Base-by-base conservation (phyloP, 2,888 invertebrate genomes). In the Willowsia nigromaculata region DNA sequence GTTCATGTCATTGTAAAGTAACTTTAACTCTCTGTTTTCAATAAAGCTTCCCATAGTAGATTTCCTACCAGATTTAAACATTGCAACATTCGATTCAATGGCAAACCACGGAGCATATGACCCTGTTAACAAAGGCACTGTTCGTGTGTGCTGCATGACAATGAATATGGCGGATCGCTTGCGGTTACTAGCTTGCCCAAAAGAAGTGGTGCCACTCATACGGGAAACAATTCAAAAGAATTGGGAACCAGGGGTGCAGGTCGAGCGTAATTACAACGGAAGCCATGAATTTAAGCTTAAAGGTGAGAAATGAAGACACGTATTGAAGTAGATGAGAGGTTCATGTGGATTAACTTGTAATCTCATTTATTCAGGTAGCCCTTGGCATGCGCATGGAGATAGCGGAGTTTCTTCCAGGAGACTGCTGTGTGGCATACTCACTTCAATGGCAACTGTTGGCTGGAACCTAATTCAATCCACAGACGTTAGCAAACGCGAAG, bases 161-260 rank as follows among this genome's bases (percentile, higher is more conserved):
- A 76, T 91, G 85, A 90, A 90, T 25, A 90, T 90, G 90, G 71
- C 25, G 4, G 91, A 91, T 71, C 68, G 90, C 0, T 56, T 91
- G 9, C 90, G 91, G 0, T 68, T 90, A 0, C 85, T 90, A 37
- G 90, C 86, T 7, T 65, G 88, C 18, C 90, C 90, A 0, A 50
- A 30, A 13, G 85, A 89, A 50, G 9, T 91, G 9, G 88, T 88
- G 18, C 53, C 85, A 13, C 1, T 33, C 0, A 56, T 91, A 0
- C 78, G 91, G 0, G 71, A 88, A 40, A 40, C 76, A 0, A 89
- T 91, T 59, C 25, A 81, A 15, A 18, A 13, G 11, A 25, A 76
- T 11, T 91, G 90, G 91, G 88, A 86, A n/a, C n/a, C n/a, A 7
- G 59, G 85, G n/a, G 88, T 91, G 43, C 91, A 91, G 50, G 56